Evolutionary conservation across 2,888 invertebrate species (phyloP).

Genomic region (Escarpia spicata): DNA sequence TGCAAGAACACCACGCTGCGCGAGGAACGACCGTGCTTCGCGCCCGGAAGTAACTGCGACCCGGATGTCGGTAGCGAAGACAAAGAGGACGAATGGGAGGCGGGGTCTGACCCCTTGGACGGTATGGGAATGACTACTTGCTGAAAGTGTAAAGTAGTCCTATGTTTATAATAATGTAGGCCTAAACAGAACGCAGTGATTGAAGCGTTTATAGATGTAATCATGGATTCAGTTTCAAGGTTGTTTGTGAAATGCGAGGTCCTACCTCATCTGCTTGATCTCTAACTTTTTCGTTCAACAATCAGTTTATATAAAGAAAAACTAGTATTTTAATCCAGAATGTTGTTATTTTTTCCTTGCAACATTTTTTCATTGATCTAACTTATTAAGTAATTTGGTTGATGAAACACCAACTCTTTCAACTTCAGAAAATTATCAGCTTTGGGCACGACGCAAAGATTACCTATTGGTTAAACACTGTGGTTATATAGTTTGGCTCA

Average conservation of each 20-base stretch:
- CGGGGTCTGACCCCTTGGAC: background rate
- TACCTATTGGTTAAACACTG: background rate
- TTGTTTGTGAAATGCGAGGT: background rate
- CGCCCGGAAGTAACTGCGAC: constrained; percentile 80
- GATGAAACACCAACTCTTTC: background rate
- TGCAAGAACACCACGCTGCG: constrained; percentile 82
- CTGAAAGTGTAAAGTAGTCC: background rate
- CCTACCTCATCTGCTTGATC: background rate
- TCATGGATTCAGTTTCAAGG: background rate
- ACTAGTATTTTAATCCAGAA: background rate
- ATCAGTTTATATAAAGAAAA: background rate
- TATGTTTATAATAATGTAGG: background rate
- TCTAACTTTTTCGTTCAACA: background rate
- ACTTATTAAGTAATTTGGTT: background rate
- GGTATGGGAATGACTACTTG: background rate
- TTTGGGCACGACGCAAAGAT: background rate
- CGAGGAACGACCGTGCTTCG: constrained; percentile 87
- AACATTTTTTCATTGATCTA: background rate
- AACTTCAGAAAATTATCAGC: background rate
- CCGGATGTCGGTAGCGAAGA: constrained; percentile 13
- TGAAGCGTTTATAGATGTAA: background rate
- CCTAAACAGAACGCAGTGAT: background rate
- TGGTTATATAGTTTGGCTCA: background rate
- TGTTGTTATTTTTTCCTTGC: background rate
- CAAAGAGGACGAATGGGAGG: background rate